Conservation (phyloP, 2,888 invertebrate genomes). For the Baccha elongata region DNA sequence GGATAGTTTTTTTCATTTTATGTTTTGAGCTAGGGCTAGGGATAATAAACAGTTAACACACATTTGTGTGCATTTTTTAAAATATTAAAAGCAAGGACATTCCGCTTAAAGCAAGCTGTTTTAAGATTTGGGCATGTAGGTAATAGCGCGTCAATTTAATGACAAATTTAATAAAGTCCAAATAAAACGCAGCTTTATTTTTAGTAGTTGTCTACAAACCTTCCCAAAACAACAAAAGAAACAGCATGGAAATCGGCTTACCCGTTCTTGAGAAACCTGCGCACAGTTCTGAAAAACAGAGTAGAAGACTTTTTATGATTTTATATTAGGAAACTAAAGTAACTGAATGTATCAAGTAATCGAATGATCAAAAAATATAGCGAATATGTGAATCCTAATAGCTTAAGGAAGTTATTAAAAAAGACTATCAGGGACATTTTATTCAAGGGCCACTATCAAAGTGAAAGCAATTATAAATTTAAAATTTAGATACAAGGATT, state of each 20-base stretch:
- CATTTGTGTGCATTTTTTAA: too few species aligned
- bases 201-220: conserved; percentile 41
- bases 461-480: too few species aligned
- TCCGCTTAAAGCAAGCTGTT: background rate
- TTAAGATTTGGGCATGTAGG: background rate
- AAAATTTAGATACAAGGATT: too few species aligned
- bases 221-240: conserved; percentile 39
- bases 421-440: too few species aligned
- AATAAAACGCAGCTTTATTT: conserved; percentile 27
- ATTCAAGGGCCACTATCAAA: too few species aligned
- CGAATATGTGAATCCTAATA: too few species aligned
- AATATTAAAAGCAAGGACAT: background rate
- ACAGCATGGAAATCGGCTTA: conserved; percentile 42
- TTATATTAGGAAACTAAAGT: background rate
- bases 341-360: too few species aligned
- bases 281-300: conserved; percentile 35
- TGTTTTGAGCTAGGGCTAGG: too few species aligned
- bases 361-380: too few species aligned
- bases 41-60: too few species aligned
- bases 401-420: too few species aligned
- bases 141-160: background rate
- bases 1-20: too few species aligned
- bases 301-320: conserved; percentile 16
- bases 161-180: conserved; percentile 22
- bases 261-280: conserved; percentile 30